Evolutionary conservation across 2,113 vertebrate genomes (phyloP), one percentile per base, ranked within the genome.

Genomic region (Hemiprocne comata): DNA sequence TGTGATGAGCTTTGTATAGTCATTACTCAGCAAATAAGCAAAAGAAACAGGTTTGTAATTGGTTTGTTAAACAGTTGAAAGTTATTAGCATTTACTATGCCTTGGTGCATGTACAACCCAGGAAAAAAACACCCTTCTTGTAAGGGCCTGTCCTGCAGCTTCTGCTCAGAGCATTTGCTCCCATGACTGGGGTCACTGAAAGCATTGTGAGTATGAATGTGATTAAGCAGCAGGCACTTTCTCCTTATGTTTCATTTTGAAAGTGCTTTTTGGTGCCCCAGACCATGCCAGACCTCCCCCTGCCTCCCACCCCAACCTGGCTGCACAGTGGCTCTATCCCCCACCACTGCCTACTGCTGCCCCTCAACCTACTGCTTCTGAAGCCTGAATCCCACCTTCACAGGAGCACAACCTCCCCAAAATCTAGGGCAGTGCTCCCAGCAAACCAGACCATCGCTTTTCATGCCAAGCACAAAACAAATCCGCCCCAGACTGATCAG

Each of bases 1-100:
- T 53, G 40, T 15, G 44, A 73, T 88, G 91, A 81, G 72, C 53
- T 86, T 21, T 10, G 28, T 38, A 21, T 26, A 80, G 82, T 19
- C 72, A 71, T 64, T 88, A 55, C 61, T 95, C 92, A 94, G 92
- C 95, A 93, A 90, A 75, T 40, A 93, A 36, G 40, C 62, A 1
- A 55, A 80, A 85, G 71, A 84, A 93, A 36, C 61, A 75, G 69
- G 85, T 86, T 88, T 53, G 53, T 46, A 90, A 81, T 77, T 83
- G 75, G 85, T 61, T 48, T 86, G 76, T 34, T 90, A 91, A 80
- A 72, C 48, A 29, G 44, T n/a, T 87, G 85, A 67, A 21, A 65
- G n/a, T 84, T 65, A 71, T 61, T 71, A 64, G 88, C 57, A 15
- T 77, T 92, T 81, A 72, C 75, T 46, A 2, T 87, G 73, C 90